Percentiles rank a stretch among this genome's conserved stretches.
Conservation (phyloP, 1,140 invertebrate species). For the Tyrophagus putrescentiae region DNA sequence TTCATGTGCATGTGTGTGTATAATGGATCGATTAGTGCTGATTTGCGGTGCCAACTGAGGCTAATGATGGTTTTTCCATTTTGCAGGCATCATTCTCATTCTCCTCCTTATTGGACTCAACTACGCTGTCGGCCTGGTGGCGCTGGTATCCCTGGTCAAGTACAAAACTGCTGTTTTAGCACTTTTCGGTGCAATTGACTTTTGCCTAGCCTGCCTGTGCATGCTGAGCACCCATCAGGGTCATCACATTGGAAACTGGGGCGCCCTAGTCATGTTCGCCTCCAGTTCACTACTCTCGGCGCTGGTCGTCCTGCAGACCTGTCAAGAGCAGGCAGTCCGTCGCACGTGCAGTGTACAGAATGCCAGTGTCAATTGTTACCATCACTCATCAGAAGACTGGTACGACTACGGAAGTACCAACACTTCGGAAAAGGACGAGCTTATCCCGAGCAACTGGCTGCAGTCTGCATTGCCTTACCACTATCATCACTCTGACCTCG, state of each 20-base stretch:
- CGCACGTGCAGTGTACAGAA: not conserved
- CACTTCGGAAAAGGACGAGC: not conserved
- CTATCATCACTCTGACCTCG: not conserved
- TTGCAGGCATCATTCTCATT: constrained; percentile 5
- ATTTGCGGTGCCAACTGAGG: too few species aligned
- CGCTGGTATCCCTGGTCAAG: not conserved
- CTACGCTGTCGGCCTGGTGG: not conserved
- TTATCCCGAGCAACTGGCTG: not conserved
- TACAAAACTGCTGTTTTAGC: not conserved
- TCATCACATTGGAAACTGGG: constrained; percentile 8
- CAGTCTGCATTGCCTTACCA: constrained; percentile 7
- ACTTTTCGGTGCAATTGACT: not conserved
- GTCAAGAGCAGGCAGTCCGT: not conserved
- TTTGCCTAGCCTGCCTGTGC: not conserved
- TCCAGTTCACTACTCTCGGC: not conserved
- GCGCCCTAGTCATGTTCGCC: not conserved
- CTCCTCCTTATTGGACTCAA: not conserved
- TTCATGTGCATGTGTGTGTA: too few species aligned
- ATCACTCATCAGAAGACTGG: not conserved
- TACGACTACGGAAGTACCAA: constrained; percentile 8
- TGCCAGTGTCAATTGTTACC: constrained; percentile 3
- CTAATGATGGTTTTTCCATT: not conserved
- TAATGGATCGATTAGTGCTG: too few species aligned
- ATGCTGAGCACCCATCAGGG: not conserved
- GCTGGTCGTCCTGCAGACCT: not conserved